phyloP scores from a whole-genome alignment of 2,888 invertebrate species.

The Leptothorax acervorum region DNA sequence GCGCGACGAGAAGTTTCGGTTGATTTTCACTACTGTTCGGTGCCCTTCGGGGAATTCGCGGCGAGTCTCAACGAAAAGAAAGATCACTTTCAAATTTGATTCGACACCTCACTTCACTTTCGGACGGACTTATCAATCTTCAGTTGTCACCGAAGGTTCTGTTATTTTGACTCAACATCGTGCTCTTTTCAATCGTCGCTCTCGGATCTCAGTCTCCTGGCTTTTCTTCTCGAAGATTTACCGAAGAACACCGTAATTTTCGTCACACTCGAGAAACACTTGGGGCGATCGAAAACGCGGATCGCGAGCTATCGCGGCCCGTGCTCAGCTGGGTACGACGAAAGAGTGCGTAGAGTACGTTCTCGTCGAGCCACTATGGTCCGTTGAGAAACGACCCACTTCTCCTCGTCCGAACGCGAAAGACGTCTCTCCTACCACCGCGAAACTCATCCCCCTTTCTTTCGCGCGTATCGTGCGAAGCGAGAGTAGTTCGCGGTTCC shows the following conservation, averaged over 20 bases:
- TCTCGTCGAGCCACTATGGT: slow-evolving; percentile 81
- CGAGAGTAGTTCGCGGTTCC: slow-evolving; percentile 45
- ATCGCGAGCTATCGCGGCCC: slow-evolving; percentile 67
- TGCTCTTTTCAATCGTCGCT: not conserved
- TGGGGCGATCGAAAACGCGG: slow-evolving; percentile 50
- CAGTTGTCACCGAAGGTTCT: not conserved
- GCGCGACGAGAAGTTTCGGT: slow-evolving; percentile 47
- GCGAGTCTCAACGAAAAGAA: not conserved
- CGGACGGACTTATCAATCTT: not conserved
- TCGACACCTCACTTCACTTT: slow-evolving; percentile 67
- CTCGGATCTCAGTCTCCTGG: not conserved
- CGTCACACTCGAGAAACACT: slow-evolving; percentile 6
- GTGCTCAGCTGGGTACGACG: slow-evolving; percentile 79
- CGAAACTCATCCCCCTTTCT: slow-evolving; percentile 68
- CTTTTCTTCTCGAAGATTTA: not conserved
- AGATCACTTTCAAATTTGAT: slow-evolving; percentile 59
- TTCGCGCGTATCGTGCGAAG: slow-evolving; percentile 43
- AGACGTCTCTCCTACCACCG: slow-evolving; percentile 76
- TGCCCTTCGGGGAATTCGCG: not conserved
- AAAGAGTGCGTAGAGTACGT: slow-evolving; percentile 81
- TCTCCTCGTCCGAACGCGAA: slow-evolving; percentile 75
- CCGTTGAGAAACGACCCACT: slow-evolving; percentile 85
- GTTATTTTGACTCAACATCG: not conserved
- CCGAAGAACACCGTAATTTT: slow-evolving; percentile 13
- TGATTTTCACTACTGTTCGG: slow-evolving; percentile 78